Base-by-base conservation (phyloP, 2,113 vertebrate genomes). In the Etia nguti region DNA sequence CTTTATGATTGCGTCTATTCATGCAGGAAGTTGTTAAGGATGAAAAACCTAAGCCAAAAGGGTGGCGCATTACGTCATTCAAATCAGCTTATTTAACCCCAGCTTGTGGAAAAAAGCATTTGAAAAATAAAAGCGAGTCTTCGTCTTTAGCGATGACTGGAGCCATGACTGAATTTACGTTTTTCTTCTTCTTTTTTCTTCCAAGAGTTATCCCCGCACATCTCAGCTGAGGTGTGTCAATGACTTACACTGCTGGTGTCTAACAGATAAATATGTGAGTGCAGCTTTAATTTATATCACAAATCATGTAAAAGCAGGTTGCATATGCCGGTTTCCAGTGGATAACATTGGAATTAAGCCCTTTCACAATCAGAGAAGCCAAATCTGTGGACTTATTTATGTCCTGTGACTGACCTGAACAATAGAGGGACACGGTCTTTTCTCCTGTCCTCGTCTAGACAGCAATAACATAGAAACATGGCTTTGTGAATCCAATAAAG, bases 1-100 rank as follows among this genome's bases (percentile, higher is more conserved):
- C 79, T 55, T 65, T 48, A 87, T 89, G 92, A 95, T 91, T 95
- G 84, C 90, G 86, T 90, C 88, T 73, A 93, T 90, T 91, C 90
- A 86, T 86, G 79, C 88, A 92, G 89, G 87, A 93, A 87, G 90
- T 82, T 80, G 87, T 80, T 84, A 81, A 46, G 77, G 82, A 93
- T 90, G 87, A 93, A 92, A 93, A 91, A 80, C 81, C 82, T 8
- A 22, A 86, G 86, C 52, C 54, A 86, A 89, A 92, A 83, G 82
- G 70, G 80, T 88, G 88, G 65, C 86, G 81, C 81, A 90, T 90
- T 85, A 90, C 81, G 79, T 92, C 62, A 87, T 86, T 90, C 70
- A 48, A 92, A 84, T 82, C 87, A 79, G 82, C 65, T 83, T 89
- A 52, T 86, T 88, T 86, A 80, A 90, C 68, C 75, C 60, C 80